Conservation (phyloP, 2,888 invertebrate species). For the Aromia moschata region DNA sequence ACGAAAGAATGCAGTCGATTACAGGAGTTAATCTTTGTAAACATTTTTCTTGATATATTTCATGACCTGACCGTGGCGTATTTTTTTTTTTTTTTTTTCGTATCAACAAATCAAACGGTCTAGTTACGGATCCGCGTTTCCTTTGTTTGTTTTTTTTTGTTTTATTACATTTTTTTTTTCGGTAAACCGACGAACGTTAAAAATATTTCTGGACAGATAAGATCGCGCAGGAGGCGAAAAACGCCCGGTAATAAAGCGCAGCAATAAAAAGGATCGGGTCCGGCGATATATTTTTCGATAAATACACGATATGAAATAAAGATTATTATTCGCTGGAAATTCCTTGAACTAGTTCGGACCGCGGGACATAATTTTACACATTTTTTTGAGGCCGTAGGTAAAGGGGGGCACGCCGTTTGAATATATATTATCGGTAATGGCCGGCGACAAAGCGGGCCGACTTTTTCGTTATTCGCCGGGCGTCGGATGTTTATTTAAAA, state of each 20-base stretch:
- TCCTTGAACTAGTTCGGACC: constrained; percentile 31
- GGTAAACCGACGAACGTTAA: background rate
- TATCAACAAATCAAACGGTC: constrained; percentile 4
- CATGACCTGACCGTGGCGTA: background rate
- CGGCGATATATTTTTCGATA: constrained; percentile 31
- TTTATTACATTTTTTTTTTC: background rate
- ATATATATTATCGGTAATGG: constrained; percentile 23
- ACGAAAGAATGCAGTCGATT: constrained; percentile 3
- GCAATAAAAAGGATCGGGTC: constrained; percentile 24
- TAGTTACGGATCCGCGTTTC: background rate
- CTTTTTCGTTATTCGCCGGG: constrained; percentile 19
- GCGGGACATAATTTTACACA: constrained; percentile 24
- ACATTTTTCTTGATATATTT: no score
- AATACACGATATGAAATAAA: constrained; percentile 35
- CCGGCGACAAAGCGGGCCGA: constrained; percentile 24
- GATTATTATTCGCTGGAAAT: constrained; percentile 30
- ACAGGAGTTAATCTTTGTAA: no score
- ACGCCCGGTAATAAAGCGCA: constrained; percentile 9
- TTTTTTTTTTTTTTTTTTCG: background rate
- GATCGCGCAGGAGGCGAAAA: constrained; percentile 6
- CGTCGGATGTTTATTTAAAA: constrained; percentile 21
- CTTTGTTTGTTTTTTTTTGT: background rate
- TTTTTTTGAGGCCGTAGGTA: constrained; percentile 18
- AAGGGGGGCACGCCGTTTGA: constrained; percentile 22
- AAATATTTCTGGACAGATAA: constrained; percentile 11